A percentile compares a stretch with the other conserved stretches of the same genome.
These are phyloP conservation scores for Megalops atlanticus DNA, from an alignment of 2,113 vertebrate genomes.

Conservation along the genomic window DNA sequence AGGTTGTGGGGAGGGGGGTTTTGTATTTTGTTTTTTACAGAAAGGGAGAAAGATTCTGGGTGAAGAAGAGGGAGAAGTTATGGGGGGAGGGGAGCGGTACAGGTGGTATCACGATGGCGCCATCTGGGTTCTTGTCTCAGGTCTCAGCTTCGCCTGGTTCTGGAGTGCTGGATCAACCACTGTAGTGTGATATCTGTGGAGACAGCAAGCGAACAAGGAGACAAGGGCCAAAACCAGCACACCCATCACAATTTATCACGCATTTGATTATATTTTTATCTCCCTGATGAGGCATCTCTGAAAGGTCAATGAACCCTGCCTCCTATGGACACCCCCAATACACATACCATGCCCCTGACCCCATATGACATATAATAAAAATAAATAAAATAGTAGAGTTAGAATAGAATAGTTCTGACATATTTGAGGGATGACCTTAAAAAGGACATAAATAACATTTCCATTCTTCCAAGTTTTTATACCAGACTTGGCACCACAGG, in stretches of 20 bases:
- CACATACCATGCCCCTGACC: no score
- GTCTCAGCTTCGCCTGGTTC: constrained; percentile 76
- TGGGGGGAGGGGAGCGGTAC: background rate
- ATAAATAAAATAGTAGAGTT: no score
- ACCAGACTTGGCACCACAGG: no score
- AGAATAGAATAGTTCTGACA: no score
- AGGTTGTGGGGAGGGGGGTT: background rate
- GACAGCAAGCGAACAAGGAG: constrained; percentile 13
- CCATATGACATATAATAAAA: no score
- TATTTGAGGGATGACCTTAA: no score
- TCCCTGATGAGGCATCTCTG: no score
- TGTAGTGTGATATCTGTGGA: constrained; percentile 87
- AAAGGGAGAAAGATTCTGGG: background rate
- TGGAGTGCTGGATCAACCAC: constrained; percentile 92
- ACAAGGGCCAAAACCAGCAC: background rate
- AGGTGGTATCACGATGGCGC: background rate
- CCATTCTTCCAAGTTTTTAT: no score
- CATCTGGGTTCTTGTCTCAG: constrained; percentile 32
- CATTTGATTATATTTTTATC: background rate
- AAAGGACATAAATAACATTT: no score
- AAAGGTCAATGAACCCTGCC: no score
- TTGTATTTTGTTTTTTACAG: constrained; percentile 2
- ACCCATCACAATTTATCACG: background rate
- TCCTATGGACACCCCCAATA: no score
- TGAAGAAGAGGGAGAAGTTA: background rate